phyloP scores from a whole-genome alignment of 2,113 vertebrate species.

The Canis aureus region DNA sequence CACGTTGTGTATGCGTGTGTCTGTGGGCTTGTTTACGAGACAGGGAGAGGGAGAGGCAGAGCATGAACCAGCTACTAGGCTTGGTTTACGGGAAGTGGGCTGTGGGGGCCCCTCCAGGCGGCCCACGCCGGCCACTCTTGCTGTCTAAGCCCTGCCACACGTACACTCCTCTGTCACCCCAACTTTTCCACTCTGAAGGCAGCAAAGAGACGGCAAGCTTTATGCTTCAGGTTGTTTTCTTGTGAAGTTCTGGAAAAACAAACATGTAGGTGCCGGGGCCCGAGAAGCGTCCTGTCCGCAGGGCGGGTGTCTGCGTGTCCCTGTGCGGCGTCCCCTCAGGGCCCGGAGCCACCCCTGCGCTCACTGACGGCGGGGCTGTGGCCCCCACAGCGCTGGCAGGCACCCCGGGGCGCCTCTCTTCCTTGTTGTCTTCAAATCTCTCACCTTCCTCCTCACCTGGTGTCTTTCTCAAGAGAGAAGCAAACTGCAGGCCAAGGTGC shows the following conservation, averaged over 20 bases:
- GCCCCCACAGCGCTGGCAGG: background rate
- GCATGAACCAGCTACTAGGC: fast-evolving
- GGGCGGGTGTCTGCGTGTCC: background rate
- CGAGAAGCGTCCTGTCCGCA: fast-evolving
- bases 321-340: background rate
- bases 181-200: background rate
- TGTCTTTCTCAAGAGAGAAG: background rate
- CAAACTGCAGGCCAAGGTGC: background rate
- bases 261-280: fast-evolving
- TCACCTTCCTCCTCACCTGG: background rate
- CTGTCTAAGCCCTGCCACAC: fast-evolving
- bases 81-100: too few species aligned
- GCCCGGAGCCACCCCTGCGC: background rate
- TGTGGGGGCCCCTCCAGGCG: background rate
- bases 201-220: background rate
- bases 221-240: background rate
- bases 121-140: background rate
- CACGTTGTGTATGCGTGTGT: background rate
- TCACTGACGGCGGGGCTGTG: background rate
- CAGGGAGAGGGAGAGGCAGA: background rate
- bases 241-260: conserved; percentile 9
- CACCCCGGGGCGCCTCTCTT: background rate
- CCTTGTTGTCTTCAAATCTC: background rate
- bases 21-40: background rate
- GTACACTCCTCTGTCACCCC: fast-evolving